Conservation (phyloP, 2,113 vertebrate genomes). For the Dipodomys stephensi region DNA sequence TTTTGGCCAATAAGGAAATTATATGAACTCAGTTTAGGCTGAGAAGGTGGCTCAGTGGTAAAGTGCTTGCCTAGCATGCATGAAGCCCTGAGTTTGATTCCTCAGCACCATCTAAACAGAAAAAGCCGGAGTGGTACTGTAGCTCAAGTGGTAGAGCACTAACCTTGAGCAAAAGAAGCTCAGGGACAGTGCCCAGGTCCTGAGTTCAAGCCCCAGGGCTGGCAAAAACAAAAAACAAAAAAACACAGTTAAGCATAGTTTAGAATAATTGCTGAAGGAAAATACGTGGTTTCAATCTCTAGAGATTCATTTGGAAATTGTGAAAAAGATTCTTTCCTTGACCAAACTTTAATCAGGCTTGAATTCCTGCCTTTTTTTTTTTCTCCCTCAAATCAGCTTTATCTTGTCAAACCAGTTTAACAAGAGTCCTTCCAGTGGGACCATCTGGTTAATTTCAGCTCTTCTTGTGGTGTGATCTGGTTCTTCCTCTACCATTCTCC, state of each 20-base stretch:
- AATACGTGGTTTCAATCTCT: slow-evolving; percentile 17
- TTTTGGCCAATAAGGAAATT: background rate
- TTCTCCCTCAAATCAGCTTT: slow-evolving; percentile 17
- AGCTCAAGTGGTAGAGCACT: no score
- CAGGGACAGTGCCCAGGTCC: no score
- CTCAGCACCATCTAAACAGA: no score
- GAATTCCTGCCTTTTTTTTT: background rate
- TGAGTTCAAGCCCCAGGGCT: no score
- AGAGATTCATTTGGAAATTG: background rate
- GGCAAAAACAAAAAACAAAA: background rate
- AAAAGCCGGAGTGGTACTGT: no score
- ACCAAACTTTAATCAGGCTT: background rate
- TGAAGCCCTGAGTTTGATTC: no score
- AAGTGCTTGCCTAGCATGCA: no score
- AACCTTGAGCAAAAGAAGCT: no score
- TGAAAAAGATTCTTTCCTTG: slow-evolving; percentile 16
- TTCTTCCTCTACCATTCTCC: background rate
- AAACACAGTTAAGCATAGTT: slow-evolving; percentile 26
- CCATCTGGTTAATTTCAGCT: background rate
- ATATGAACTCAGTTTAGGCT: no score
- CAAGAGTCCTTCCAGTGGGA: background rate
- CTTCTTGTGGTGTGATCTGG: background rate
- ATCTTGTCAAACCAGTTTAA: background rate
- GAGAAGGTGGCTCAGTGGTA: no score
- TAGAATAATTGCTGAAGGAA: slow-evolving; percentile 21